Evolutionary conservation across 2,888 invertebrate genomes (phyloP).

Genomic region (Hydropsyche betteni): DNA sequence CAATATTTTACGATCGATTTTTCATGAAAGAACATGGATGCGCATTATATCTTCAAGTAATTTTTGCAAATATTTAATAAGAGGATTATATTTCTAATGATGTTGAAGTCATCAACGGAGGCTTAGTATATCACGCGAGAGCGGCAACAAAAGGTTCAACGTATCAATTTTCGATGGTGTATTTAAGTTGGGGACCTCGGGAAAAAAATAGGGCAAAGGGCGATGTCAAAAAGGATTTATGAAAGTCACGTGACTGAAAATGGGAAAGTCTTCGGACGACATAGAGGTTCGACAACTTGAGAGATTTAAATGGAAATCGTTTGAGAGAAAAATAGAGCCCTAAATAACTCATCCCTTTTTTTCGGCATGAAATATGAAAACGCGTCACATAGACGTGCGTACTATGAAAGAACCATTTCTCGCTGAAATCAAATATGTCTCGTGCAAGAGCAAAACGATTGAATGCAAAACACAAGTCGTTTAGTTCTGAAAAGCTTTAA

Average conservation of each 20-base stretch:
- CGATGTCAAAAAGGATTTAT: slow-evolving; percentile 39
- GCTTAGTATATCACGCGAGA: background rate
- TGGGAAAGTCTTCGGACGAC: slow-evolving; percentile 30
- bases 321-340: slow-evolving; percentile 23
- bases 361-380: too few relatives aligned
- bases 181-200: slow-evolving; percentile 14
- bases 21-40: too few relatives aligned
- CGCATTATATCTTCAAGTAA: too few relatives aligned
- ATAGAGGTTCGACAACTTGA: slow-evolving; percentile 26
- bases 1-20: too few relatives aligned
- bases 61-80: too few relatives aligned
- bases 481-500: too few relatives aligned
- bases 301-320: slow-evolving; percentile 38
- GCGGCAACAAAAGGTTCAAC: slow-evolving; percentile 22
- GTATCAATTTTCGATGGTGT: slow-evolving; percentile 35
- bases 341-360: background rate
- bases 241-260: slow-evolving; percentile 38
- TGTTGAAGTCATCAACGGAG: background rate
- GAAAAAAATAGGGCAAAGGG: slow-evolving; percentile 34
- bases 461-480: too few relatives aligned
- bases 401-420: too few relatives aligned
- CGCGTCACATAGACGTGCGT: too few relatives aligned
- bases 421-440: too few relatives aligned
- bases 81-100: background rate
- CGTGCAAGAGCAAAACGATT: too few relatives aligned